A percentile compares a stretch with the other conserved stretches of the same genome.
Evolutionary conservation across 2,888 invertebrate species (phyloP).

Genomic region (Agonopterix arenella): DNA sequence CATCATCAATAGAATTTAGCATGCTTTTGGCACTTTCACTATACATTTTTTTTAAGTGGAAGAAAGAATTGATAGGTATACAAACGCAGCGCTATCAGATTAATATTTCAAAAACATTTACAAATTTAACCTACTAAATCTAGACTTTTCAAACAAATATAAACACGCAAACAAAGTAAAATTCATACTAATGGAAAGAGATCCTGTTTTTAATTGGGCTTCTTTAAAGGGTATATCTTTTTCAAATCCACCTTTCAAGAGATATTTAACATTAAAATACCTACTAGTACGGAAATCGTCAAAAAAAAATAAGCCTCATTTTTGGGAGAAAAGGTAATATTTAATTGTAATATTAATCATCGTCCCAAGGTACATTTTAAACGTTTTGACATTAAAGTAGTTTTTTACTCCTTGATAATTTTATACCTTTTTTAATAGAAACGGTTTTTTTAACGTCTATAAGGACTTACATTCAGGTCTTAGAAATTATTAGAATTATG

Average conservation of each 20-base stretch:
- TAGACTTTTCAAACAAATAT: constrained; percentile 62
- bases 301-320: too few relatives aligned
- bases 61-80: constrained; percentile 11
- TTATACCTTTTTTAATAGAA: too few relatives aligned
- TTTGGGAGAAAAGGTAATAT: too few relatives aligned
- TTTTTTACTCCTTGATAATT: too few relatives aligned
- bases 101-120: constrained; percentile 48
- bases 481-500: background rate
- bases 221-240: too few relatives aligned
- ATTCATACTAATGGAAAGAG: constrained; percentile 38
- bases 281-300: too few relatives aligned
- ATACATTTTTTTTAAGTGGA: constrained; percentile 12
- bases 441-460: too few relatives aligned
- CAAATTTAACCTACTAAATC: constrained; percentile 66
- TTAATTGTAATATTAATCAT: too few relatives aligned
- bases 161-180: constrained; percentile 58
- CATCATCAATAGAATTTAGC: constrained; percentile 17
- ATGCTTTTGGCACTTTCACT: constrained; percentile 60
- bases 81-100: constrained; percentile 21
- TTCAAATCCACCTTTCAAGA: too few relatives aligned
- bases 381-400: too few relatives aligned
- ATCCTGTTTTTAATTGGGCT: constrained; percentile 22
- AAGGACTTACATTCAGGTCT: background rate
- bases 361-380: too few relatives aligned
- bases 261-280: too few relatives aligned